Conservation (phyloP, 2,888 invertebrate species). For the Himalopsyche tibetana region DNA sequence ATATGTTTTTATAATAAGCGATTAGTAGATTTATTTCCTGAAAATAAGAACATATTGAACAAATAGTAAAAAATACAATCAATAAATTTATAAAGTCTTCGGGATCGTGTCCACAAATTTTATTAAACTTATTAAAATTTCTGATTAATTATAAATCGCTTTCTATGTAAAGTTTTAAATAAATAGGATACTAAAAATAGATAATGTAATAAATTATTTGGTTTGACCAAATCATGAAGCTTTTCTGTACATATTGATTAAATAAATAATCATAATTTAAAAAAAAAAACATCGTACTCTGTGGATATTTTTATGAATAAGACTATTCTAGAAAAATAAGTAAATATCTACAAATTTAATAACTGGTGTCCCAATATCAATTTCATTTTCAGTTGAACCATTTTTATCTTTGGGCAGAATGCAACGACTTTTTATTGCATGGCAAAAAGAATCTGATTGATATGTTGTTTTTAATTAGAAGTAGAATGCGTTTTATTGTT, state of each 20-base stretch:
- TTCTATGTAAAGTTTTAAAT: constrained; percentile 44
- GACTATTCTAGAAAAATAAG: constrained; percentile 37
- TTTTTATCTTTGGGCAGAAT: too few relatives aligned
- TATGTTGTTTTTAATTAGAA: too few relatives aligned
- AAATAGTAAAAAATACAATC: neutral
- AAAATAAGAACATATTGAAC: neutral
- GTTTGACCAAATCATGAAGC: constrained; percentile 55
- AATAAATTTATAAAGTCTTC: neutral
- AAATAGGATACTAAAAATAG: constrained; percentile 5
- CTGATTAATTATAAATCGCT: constrained; percentile 24
- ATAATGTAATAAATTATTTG: constrained; percentile 48
- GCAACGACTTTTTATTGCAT: too few relatives aligned
- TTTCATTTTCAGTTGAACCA: neutral
- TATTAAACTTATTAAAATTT: neutral
- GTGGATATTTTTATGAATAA: constrained; percentile 53
- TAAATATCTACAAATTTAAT: constrained; percentile 39
- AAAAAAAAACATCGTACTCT: constrained; percentile 46
- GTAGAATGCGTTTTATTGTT: too few relatives aligned
- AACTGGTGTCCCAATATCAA: constrained; percentile 6
- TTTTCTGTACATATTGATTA: constrained; percentile 51
- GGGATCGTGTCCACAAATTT: neutral
- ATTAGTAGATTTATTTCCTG: too few relatives aligned
- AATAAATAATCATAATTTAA: constrained; percentile 11
- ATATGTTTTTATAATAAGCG: too few relatives aligned
- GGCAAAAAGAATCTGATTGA: too few relatives aligned